These are phyloP conservation scores for Scaptomyza tumidula DNA, from an alignment of 2,888 invertebrate genomes.

Conservation along the genomic window DNA sequence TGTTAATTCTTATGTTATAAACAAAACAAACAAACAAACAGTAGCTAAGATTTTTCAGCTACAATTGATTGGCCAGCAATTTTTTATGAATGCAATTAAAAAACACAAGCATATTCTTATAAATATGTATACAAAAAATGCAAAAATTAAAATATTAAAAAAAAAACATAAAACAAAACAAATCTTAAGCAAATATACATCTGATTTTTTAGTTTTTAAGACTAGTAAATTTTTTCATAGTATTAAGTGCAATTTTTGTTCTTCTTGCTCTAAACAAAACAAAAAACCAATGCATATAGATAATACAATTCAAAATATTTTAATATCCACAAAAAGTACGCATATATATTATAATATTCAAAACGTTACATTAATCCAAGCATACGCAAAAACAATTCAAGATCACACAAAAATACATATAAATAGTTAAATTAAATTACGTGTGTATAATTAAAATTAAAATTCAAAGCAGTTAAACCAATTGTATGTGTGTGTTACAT, in stretches of 20 bases:
- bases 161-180: constrained; percentile 32
- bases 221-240: constrained; percentile 83
- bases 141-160: constrained; percentile 23
- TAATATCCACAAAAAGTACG: constrained; percentile 51
- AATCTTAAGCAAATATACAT: constrained; percentile 79
- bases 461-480: constrained; percentile 46
- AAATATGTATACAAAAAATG: constrained; percentile 41
- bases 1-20: constrained; percentile 78
- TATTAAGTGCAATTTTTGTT: constrained; percentile 76
- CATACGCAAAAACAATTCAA: constrained; percentile 26
- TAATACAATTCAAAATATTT: constrained; percentile 51
- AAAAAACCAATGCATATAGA: constrained; percentile 48
- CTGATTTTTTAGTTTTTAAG: constrained; percentile 82
- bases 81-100: constrained; percentile 45
- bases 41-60: constrained; percentile 45
- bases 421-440: constrained; percentile 74
- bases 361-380: constrained; percentile 53
- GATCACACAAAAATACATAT: constrained; percentile 34
- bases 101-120: constrained; percentile 22
- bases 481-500: constrained; percentile 68
- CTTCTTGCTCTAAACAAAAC: constrained; percentile 70
- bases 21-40: constrained; percentile 30
- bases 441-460: constrained; percentile 54
- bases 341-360: constrained; percentile 52
- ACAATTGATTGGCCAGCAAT: constrained; percentile 52